phyloP scores from a whole-genome alignment of 2,888 invertebrate genomes.

The Drosophila tanythrix region DNA sequence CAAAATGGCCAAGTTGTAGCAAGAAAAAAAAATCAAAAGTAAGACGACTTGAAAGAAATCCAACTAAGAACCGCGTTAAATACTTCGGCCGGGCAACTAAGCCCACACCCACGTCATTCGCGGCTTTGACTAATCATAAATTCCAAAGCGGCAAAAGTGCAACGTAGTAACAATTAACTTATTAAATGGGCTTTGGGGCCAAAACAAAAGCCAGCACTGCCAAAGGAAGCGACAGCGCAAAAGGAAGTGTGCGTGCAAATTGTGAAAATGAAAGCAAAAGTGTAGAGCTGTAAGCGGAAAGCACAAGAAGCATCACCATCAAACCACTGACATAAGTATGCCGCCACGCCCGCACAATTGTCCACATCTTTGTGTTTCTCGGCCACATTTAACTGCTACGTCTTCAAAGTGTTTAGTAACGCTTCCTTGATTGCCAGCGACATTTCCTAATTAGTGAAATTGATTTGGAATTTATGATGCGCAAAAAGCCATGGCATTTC shows the following conservation, averaged over 20 bases:
- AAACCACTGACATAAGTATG: slow-evolving; percentile 2
- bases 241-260: slow-evolving; percentile 51
- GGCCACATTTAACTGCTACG: slow-evolving; percentile 44
- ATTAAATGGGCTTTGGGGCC: slow-evolving; percentile 73
- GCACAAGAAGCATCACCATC: not conserved
- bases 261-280: slow-evolving; percentile 51
- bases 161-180: slow-evolving; percentile 81
- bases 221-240: slow-evolving; percentile 32
- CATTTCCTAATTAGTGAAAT: slow-evolving; percentile 81
- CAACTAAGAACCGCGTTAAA: slow-evolving; percentile 43
- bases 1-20: slow-evolving; percentile 32
- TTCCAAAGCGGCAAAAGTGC: slow-evolving; percentile 73
- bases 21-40: slow-evolving; percentile 11
- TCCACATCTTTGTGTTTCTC: not conserved
- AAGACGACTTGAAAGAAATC: slow-evolving; percentile 41
- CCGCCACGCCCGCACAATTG: slow-evolving; percentile 11
- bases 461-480: slow-evolving; percentile 83
- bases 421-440: slow-evolving; percentile 53
- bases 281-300: slow-evolving; percentile 4
- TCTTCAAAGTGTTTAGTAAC: slow-evolving; percentile 27
- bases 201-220: slow-evolving; percentile 46
- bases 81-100: slow-evolving; percentile 36
- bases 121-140: slow-evolving; percentile 69
- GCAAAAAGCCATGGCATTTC: slow-evolving; percentile 54
- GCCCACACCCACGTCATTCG: slow-evolving; percentile 40